Evolutionary conservation across 1,140 invertebrate species (phyloP).

Genomic region (Caenorhabditis remanei): DNA sequence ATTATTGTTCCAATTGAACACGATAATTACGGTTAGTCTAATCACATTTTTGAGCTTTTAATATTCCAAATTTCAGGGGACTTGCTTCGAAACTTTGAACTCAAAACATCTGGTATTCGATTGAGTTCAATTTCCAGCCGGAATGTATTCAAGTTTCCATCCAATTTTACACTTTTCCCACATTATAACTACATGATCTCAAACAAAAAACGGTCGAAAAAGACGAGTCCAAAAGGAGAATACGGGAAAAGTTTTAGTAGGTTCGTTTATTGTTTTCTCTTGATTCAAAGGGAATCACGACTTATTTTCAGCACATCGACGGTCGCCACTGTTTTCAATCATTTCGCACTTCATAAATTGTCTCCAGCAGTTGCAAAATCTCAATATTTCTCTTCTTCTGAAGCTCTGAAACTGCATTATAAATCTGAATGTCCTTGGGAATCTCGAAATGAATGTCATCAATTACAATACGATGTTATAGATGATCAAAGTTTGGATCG

Average conservation of each 20-base stretch:
- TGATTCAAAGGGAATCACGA: too few relatives aligned
- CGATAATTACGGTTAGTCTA: slow-evolving; percentile 79
- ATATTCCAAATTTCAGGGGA: slow-evolving; percentile 21
- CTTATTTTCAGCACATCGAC: slow-evolving; percentile 82
- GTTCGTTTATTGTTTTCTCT: slow-evolving; percentile 53
- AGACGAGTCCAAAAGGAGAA: slow-evolving; percentile 58
- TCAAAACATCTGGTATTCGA: slow-evolving; percentile 67
- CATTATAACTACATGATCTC: slow-evolving; percentile 71
- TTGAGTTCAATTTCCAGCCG: slow-evolving; percentile 82
- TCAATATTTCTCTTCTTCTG: slow-evolving; percentile 82
- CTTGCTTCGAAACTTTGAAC: slow-evolving; percentile 41
- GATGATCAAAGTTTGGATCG: slow-evolving; percentile 68
- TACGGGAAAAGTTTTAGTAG: slow-evolving; percentile 84
- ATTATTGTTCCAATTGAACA: slow-evolving; percentile 91
- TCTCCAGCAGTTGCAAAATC: slow-evolving; percentile 81
- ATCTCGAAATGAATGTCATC: slow-evolving; percentile 67
- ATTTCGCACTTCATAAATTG: slow-evolving; percentile 86
- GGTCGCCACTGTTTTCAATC: slow-evolving; percentile 92
- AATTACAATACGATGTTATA: slow-evolving; percentile 60
- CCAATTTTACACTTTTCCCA: slow-evolving; percentile 68
- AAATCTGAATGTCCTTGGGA: slow-evolving; percentile 86
- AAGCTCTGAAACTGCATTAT: slow-evolving; percentile 93
- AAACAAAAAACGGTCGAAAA: slow-evolving; percentile 78
- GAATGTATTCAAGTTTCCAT: slow-evolving; percentile 83
- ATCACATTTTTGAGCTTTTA: background rate